A percentile compares a stretch with the other conserved stretches of the same genome.
phyloP scores from a whole-genome alignment of 2,797 vertebrate species.

The Carcharodon carcharias region DNA sequence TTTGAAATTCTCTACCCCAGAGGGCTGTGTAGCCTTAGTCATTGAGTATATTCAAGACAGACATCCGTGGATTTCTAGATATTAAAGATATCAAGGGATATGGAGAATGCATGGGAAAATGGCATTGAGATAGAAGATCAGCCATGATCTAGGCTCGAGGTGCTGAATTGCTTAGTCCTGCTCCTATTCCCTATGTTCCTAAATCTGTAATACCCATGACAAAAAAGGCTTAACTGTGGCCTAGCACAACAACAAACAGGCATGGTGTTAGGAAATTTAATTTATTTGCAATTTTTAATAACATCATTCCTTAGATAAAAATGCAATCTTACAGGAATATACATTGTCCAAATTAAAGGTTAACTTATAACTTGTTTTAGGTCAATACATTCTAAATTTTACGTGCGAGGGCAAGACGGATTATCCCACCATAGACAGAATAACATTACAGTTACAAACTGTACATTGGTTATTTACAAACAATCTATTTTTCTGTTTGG shows the following conservation, averaged over 20 bases:
- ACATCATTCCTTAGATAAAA: constrained; percentile 99
- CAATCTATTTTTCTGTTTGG: constrained; percentile 65
- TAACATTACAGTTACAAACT: constrained; percentile 92
- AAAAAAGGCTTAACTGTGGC: not conserved
- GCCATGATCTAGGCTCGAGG: not conserved
- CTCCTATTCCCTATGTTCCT: too few relatives aligned
- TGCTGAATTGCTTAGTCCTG: not conserved
- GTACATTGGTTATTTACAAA: constrained; percentile 94
- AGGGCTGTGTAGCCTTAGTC: too few relatives aligned
- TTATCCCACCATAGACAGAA: constrained; percentile 83
- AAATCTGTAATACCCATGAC: not conserved
- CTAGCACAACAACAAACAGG: constrained; percentile 2
- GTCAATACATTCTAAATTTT: constrained; percentile 81
- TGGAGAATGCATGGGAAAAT: too few relatives aligned
- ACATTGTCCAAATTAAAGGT: constrained; percentile 86
- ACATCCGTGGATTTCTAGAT: too few relatives aligned
- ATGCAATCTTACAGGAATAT: constrained; percentile 99
- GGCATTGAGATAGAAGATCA: too few relatives aligned
- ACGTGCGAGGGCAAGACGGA: constrained; percentile 87
- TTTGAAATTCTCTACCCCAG: too few relatives aligned
- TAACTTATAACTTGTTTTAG: constrained; percentile 85
- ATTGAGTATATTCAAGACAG: too few relatives aligned
- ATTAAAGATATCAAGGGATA: too few relatives aligned
- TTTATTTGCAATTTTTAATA: constrained; percentile 99
- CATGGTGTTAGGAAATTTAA: constrained; percentile 67